Percentiles rank a stretch among this genome's conserved stretches.
Evolutionary conservation across 2,113 vertebrate species (phyloP).

Genomic region (Datnioides undecimradiatus): DNA sequence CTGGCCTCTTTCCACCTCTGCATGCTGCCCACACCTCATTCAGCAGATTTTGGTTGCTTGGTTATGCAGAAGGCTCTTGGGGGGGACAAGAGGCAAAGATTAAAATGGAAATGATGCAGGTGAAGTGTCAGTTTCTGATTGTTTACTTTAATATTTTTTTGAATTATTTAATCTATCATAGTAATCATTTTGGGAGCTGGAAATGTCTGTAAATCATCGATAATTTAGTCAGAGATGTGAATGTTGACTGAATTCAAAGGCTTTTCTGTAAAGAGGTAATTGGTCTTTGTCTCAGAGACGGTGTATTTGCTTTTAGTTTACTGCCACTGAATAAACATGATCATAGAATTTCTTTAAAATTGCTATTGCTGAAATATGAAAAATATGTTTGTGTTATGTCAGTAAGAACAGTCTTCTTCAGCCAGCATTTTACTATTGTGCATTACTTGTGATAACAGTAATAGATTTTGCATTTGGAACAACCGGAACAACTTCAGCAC

Average conservation of each 20-base stretch:
- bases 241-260: background rate
- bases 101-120: constrained; percentile 24
- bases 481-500: background rate
- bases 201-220: background rate
- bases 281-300: background rate
- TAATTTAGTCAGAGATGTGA: background rate
- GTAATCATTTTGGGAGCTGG: background rate
- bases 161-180: background rate
- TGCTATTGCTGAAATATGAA: no score
- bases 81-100: background rate
- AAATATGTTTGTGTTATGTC: background rate
- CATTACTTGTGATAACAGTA: no score
- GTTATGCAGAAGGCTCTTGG: constrained; percentile 29
- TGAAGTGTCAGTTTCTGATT: constrained; percentile 8
- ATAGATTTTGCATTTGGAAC: no score
- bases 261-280: constrained; percentile 2
- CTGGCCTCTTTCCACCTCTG: constrained; percentile 32
- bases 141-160: constrained; percentile 7
- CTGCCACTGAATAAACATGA: background rate
- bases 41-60: constrained; percentile 39
- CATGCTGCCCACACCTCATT: constrained; percentile 52
- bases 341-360: no score
- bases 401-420: background rate
- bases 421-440: background rate
- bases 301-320: background rate